Evolutionary conservation across 2,113 vertebrate genomes (phyloP), one percentile per base, ranked within the genome.

Genomic region (Calypte anna): DNA sequence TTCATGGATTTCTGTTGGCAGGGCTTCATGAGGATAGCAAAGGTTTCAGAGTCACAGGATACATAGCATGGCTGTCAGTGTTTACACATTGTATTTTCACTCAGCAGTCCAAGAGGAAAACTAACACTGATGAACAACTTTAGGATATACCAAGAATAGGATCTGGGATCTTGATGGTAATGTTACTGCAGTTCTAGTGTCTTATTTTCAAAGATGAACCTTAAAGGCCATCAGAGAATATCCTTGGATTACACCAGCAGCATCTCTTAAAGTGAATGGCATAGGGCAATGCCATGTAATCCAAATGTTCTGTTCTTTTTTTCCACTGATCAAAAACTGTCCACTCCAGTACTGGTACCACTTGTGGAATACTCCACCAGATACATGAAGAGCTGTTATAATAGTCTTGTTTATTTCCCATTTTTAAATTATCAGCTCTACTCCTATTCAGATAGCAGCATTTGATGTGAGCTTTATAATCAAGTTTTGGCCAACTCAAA

Each of bases 401-500:
- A 97, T 24, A 86, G 36, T 15, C 90, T 69, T 86, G 82, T 91
- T 97, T 82, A 93, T 69, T 97, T 97, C 96, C 83, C 43, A 72
- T 76, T 96, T 90, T 48, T 36, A 74, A 69, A 76, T 84, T 69
- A 95, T n/a, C 78, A 96, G 40, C 27, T 77, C n/a, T 40, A 20
- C 38, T 93, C 24, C 3, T 18, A 43, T 44, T 79, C 4, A 8
- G 21, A 23, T 17, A 44, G 31, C 31, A 90, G 36, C 23, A 79
- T 40, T 82, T 81, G 44, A 61, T 62, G 23, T 19, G 20, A 62
- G 57, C 14, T 59, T 25, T 24, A 28, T 7, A 82, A 82, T 14
- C 23, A 89, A 63, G 43, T 64, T 66, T 54, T 61, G 54, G 69
- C 55, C 78, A 95, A 53, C 28, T 92, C 19, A 43, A 85, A 25